These are phyloP conservation scores for Odontocolon sp. DNA, from an alignment of 2,888 invertebrate species.

Conservation along the genomic window DNA sequence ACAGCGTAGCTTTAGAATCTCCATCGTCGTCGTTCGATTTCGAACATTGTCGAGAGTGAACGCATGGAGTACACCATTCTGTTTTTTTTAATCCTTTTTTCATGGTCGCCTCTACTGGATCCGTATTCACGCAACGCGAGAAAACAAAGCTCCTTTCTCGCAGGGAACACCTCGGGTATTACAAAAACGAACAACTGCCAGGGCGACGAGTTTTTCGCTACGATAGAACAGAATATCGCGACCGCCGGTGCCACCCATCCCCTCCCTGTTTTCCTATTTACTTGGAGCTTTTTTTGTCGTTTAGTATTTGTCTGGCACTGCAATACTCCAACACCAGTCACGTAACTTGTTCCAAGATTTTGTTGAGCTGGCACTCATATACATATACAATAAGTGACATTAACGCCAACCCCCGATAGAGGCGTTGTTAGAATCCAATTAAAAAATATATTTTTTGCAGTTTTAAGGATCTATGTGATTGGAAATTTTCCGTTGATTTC, in stretches of 20 bases:
- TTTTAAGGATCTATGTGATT: no score
- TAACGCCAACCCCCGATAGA: no score
- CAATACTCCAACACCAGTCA: background rate
- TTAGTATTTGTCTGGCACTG: background rate
- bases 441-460: no score
- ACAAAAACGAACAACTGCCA: slow-evolving; percentile 15
- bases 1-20: background rate
- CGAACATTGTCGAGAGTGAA: no score
- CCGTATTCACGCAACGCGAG: slow-evolving; percentile 50
- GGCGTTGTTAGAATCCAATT: no score
- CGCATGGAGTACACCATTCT: background rate
- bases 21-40: background rate
- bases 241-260: background rate
- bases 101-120: slow-evolving; percentile 15
- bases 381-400: no score
- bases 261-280: background rate
- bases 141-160: slow-evolving; percentile 15
- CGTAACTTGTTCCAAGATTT: background rate
- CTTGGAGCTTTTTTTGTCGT: background rate
- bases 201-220: background rate
- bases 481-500: no score
- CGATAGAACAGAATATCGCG: background rate
- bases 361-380: background rate
- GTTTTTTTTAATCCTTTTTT: background rate
- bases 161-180: slow-evolving; percentile 5